Base-by-base conservation (phyloP, 2,888 invertebrate species). In the Mesorhabditis sp. region DNA sequence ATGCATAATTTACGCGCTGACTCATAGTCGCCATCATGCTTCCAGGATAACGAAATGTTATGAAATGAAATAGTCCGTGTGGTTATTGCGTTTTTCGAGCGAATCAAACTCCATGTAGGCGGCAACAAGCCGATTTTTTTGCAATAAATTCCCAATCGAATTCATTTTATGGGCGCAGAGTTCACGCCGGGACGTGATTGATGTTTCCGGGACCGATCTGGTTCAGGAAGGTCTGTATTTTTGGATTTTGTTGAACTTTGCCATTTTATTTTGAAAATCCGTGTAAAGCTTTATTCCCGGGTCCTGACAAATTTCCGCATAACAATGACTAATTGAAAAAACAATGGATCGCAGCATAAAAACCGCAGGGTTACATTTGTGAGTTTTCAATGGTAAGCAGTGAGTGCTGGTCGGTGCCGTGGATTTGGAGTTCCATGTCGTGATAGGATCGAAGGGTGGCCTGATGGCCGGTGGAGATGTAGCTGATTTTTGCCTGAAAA, bases 381-480 rank as follows among this genome's bases (percentile, higher is more conserved):
- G 7, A 13, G 10, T 50, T 10, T 50, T 50, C 58, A 50, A 13
- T 50, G 7, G 7, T 2, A 50, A 13, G n/a, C 2, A 50, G n/a
- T 1, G 58, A 50, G 58, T 50, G 58, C 58, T 50, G 10, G n/a
- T 50, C n/a, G 58, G 58, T 50, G 58, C 58, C 58, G 58, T 50
- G 70, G 15, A 74, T 72, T 41, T 72, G 78, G 4, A 89, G 83
- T 67, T 88, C 85, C 44, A 85, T 77, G 65, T 88, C 76, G 79
- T 90, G 90, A 79, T 85, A 89, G 65, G 83, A 74, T 58, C 85
- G 75, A 5, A 90, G 84, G 61, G 87, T 87, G 61, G 86, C 83
- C 61, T 89, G 85, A 79, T 90, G 90, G 2, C 89, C 89, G 13
- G 89, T 87, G 74, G 89, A 89, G 45, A 90, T 79, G 66, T 88